phyloP scores from a whole-genome alignment of 2,888 invertebrate species.

The Notodonta dromedarius region DNA sequence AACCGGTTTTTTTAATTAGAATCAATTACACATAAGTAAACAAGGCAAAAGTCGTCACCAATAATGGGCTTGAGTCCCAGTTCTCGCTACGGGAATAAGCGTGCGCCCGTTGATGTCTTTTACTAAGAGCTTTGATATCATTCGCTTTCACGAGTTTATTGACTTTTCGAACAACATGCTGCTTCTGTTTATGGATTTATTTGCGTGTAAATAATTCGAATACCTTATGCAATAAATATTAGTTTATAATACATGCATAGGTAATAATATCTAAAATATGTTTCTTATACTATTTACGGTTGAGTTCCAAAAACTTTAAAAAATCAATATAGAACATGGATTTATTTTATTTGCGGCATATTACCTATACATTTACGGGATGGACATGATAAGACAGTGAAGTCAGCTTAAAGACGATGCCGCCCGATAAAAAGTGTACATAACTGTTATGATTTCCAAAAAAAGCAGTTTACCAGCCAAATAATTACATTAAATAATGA shows the following conservation, averaged over 20 bases:
- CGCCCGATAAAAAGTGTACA: conserved; percentile 60
- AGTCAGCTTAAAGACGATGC: conserved; percentile 45
- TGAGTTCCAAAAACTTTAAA: too few species aligned
- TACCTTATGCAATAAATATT: too few species aligned
- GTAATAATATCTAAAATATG: too few species aligned
- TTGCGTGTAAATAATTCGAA: neutral
- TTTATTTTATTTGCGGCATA: conserved; percentile 6
- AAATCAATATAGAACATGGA: neutral
- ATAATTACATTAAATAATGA: conserved; percentile 82
- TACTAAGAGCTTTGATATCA: conserved; percentile 64
- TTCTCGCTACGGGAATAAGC: conserved; percentile 39
- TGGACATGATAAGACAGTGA: conserved; percentile 36
- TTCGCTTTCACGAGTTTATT: conserved; percentile 70
- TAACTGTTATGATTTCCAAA: conserved; percentile 71
- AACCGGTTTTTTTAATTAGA: conserved; percentile 34
- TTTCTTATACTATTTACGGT: too few species aligned
- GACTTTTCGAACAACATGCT: conserved; percentile 46
- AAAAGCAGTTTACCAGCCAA: conserved; percentile 70
- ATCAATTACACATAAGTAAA: conserved; percentile 30
- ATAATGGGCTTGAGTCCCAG: conserved; percentile 23
- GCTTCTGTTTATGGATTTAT: conserved; percentile 11
- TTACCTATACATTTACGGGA: conserved; percentile 17
- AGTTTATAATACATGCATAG: too few species aligned
- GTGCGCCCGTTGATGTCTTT: conserved; percentile 79
- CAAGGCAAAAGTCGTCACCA: conserved; percentile 39